Evolutionary conservation across 2,888 invertebrate genomes (phyloP).

Genomic region (Cephus runcator): DNA sequence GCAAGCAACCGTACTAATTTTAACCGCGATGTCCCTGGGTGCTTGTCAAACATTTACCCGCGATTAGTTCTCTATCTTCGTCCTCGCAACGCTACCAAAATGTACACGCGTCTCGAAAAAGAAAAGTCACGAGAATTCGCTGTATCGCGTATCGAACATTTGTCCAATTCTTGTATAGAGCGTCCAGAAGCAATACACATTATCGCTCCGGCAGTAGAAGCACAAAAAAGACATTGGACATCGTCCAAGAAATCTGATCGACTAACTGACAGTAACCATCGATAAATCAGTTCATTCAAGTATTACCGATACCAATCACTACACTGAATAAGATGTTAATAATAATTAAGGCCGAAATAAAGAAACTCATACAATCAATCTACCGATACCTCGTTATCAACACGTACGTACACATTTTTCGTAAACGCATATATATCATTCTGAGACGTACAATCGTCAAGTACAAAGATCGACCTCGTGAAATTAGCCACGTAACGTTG

Average conservation of each 20-base stretch:
- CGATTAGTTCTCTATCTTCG: not conserved
- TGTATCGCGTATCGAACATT: not conserved
- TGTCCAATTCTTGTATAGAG: not conserved
- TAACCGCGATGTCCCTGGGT: not conserved
- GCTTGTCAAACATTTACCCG: not conserved
- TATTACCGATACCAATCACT: not conserved
- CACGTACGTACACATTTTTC: not conserved
- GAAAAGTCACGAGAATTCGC: not conserved
- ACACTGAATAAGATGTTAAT: not conserved
- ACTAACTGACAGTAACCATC: constrained; percentile 9
- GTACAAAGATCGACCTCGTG: not conserved
- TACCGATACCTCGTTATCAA: not conserved
- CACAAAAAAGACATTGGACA: not conserved
- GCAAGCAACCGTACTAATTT: not conserved
- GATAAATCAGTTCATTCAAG: not conserved
- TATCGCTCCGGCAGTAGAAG: not conserved
- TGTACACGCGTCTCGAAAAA: not conserved
- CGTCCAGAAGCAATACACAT: not conserved
- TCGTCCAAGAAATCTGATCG: constrained; percentile 14
- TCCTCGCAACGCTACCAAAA: not conserved
- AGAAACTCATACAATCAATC: not conserved
- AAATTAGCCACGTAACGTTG: not conserved
- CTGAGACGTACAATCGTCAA: not conserved
- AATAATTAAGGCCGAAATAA: not conserved
- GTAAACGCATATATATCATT: not conserved